Percentiles rank a stretch among this genome's conserved stretches.
phyloP scores from a whole-genome alignment of 2,113 vertebrate species.

The Montifringilla adamsi region DNA sequence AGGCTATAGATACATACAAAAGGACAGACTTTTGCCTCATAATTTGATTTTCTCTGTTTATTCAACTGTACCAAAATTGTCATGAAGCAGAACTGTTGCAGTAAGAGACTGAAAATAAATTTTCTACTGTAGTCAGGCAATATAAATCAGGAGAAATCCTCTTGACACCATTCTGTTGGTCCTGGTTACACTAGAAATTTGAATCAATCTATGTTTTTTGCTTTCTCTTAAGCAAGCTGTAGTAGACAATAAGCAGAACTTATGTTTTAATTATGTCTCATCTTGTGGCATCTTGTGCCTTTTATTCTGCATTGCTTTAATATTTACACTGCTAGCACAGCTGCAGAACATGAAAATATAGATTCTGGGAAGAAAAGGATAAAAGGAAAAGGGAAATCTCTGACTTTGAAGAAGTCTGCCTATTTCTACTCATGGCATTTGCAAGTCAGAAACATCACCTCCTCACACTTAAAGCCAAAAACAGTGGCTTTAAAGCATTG shows the following conservation, averaged over 20 bases:
- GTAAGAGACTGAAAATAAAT: background rate
- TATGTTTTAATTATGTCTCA: background rate
- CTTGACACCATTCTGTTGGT: background rate
- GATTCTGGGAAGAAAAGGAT: background rate
- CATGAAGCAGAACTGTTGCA: background rate
- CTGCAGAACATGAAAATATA: background rate
- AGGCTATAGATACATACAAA: constrained; percentile 12
- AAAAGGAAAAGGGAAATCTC: background rate
- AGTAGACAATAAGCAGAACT: background rate
- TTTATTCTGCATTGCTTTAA: constrained; percentile 32
- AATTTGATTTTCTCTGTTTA: constrained; percentile 36
- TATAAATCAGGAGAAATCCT: background rate
- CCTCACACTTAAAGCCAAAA: background rate
- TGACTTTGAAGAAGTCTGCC: background rate
- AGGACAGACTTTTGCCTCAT: constrained; percentile 17
- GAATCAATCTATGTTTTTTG: background rate
- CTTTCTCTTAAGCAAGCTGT: background rate
- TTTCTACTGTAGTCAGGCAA: background rate
- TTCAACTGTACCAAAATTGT: constrained; percentile 8
- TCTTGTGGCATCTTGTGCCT: background rate
- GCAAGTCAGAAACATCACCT: background rate
- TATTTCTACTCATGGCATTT: background rate
- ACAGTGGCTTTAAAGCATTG: background rate
- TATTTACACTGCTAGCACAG: background rate
- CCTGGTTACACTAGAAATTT: background rate